Evolutionary conservation across 1,140 invertebrate genomes (phyloP).

Genomic region (Trichonephila clavata): DNA sequence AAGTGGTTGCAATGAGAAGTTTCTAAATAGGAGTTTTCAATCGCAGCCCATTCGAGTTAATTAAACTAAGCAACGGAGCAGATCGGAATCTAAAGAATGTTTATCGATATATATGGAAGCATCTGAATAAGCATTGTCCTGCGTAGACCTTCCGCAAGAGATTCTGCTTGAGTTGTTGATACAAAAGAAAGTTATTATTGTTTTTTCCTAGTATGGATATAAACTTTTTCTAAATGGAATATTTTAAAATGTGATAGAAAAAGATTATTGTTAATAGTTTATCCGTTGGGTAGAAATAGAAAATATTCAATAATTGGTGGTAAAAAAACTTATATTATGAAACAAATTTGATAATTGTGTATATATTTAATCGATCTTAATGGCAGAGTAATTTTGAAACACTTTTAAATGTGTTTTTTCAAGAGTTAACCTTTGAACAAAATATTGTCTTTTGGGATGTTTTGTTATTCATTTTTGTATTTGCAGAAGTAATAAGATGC

Average conservation of each 20-base stretch:
- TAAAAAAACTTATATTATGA: too few relatives aligned
- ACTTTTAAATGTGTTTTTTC: too few relatives aligned
- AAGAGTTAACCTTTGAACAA: too few relatives aligned
- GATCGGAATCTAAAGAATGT: conserved; percentile 31
- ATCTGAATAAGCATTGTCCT: not conserved
- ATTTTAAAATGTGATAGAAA: not conserved
- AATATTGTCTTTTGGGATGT: too few relatives aligned
- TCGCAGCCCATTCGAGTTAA: conserved; percentile 13
- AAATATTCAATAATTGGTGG: not conserved
- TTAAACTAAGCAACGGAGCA: conserved; percentile 16
- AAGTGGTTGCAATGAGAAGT: conserved; percentile 27
- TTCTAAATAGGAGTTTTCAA: not conserved
- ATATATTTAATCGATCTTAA: too few relatives aligned
- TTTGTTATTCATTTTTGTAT: too few relatives aligned
- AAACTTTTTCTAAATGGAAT: not conserved
- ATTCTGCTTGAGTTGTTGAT: not conserved
- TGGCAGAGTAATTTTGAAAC: too few relatives aligned
- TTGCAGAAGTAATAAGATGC: too few relatives aligned
- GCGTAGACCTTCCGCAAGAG: not conserved
- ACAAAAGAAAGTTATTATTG: not conserved
- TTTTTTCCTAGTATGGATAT: not conserved
- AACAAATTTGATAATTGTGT: too few relatives aligned
- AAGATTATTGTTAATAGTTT: too few relatives aligned
- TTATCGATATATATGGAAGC: not conserved
- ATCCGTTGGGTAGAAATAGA: not conserved